These are phyloP conservation scores for Cistogaster globosa DNA, from an alignment of 2,888 invertebrate species.

Conservation along the genomic window DNA sequence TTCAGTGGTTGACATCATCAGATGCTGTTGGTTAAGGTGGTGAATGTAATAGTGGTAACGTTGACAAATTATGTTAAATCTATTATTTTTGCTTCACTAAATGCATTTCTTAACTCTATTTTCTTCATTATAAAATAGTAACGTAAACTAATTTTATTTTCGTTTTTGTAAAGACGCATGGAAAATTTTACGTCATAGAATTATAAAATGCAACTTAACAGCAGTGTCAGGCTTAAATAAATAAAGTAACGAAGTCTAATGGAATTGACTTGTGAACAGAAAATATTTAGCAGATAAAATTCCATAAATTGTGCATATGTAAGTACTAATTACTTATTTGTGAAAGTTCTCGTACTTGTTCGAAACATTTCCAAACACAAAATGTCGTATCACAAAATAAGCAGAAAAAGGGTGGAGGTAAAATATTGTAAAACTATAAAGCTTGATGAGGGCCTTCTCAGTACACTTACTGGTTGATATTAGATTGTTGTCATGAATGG, in stretches of 20 bases:
- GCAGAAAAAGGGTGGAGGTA: too few relatives aligned
- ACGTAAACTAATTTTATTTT: conserved; percentile 34
- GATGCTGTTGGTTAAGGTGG: conserved; percentile 26
- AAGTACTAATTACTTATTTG: too few relatives aligned
- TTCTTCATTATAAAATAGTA: conserved; percentile 8
- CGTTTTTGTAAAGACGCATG: too few relatives aligned
- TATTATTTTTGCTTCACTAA: conserved; percentile 62
- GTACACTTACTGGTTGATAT: too few relatives aligned
- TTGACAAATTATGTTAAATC: conserved; percentile 60
- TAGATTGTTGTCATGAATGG: too few relatives aligned
- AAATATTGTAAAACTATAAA: too few relatives aligned
- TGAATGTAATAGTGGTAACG: conserved; percentile 35
- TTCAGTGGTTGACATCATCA: conserved; percentile 62
- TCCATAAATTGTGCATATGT: neutral
- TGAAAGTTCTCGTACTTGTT: too few relatives aligned
- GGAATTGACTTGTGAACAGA: conserved; percentile 1
- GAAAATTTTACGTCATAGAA: neutral
- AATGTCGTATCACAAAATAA: too few relatives aligned
- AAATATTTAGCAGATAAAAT: neutral
- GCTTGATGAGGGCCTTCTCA: too few relatives aligned
- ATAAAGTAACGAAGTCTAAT: neutral
- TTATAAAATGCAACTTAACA: neutral
- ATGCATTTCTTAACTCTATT: conserved; percentile 41
- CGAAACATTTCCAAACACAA: too few relatives aligned
- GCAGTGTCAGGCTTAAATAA: neutral